Percentiles rank a stretch among this genome's conserved stretches.
Evolutionary conservation across 2,888 invertebrate genomes (phyloP).

Genomic region (Andrena haemorrhoa): DNA sequence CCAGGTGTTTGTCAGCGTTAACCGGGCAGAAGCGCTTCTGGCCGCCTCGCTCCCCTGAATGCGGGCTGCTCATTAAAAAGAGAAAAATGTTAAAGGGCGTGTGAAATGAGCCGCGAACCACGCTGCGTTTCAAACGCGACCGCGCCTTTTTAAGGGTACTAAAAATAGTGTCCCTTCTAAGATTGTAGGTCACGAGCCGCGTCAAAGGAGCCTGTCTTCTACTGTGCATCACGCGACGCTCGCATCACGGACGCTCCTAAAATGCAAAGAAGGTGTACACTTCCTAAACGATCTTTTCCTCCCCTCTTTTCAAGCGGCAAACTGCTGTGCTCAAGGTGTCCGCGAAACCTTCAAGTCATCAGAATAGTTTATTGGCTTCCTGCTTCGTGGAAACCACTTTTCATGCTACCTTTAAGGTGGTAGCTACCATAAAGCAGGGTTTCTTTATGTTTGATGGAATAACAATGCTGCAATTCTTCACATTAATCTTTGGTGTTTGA

Average conservation of each 20-base stretch:
- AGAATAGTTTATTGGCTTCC: constrained; percentile 3
- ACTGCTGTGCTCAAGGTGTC: constrained; percentile 38
- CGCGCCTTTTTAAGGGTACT: constrained; percentile 73
- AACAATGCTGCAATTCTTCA: too few species aligned
- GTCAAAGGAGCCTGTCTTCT: constrained; percentile 64
- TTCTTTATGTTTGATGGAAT: not conserved
- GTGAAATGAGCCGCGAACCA: constrained; percentile 54
- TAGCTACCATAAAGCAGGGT: not conserved
- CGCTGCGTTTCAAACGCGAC: constrained; percentile 47
- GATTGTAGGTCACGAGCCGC: constrained; percentile 80
- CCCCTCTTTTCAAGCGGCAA: constrained; percentile 25
- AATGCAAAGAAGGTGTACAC: constrained; percentile 55
- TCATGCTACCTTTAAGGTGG: constrained; percentile 8
- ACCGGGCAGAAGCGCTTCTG: constrained; percentile 14
- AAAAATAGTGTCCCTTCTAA: constrained; percentile 77
- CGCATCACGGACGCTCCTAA: constrained; percentile 46
- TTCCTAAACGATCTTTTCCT: constrained; percentile 58
- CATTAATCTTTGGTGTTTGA: too few species aligned
- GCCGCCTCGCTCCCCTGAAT: constrained; percentile 29
- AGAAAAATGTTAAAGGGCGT: constrained; percentile 53
- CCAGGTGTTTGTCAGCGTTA: constrained; percentile 17
- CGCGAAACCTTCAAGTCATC: constrained; percentile 27
- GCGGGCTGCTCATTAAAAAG: constrained; percentile 55
- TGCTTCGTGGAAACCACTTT: not conserved
- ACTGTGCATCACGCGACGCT: constrained; percentile 2